Percentiles rank a stretch among this genome's conserved stretches.
phyloP scores from a whole-genome alignment of 1,140 invertebrate species.

The Drosophila setifemur region DNA sequence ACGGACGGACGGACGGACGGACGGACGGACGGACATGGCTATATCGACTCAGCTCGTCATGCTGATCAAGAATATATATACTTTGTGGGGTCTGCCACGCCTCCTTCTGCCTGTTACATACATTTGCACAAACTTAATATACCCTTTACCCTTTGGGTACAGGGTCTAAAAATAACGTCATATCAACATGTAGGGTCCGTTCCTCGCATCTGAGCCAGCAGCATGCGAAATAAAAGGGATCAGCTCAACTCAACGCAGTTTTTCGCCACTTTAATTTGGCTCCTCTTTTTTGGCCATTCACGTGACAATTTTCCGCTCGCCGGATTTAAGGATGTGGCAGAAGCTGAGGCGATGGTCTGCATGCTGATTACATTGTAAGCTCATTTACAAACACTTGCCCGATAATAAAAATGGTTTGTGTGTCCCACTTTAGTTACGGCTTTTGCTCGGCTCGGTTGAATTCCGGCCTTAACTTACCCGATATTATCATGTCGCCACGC shows the following conservation, averaged over 20 bases:
- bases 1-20: no score
- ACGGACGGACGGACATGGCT: no score
- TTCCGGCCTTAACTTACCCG: conserved; percentile 86
- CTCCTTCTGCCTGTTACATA: no score
- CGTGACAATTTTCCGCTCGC: conserved; percentile 47
- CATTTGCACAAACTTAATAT: no score
- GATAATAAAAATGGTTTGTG: conserved; percentile 47
- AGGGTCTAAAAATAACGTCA: no score
- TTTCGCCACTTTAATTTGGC: conserved; percentile 46
- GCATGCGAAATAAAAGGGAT: conserved; percentile 21
- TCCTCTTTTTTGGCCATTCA: conserved; percentile 20
- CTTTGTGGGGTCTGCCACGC: no score
- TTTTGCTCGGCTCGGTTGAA: not conserved
- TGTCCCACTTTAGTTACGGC: conserved; percentile 13
- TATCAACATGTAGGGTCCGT: conserved; percentile 17
- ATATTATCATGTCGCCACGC: conserved; percentile 93
- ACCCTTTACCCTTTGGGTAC: no score
- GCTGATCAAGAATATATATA: no score
- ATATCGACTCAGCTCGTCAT: no score
- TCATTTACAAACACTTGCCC: conserved; percentile 56
- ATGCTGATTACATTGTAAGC: conserved; percentile 71
- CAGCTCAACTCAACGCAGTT: conserved; percentile 43
- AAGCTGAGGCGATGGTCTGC: conserved; percentile 14
- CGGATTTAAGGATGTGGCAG: not conserved
- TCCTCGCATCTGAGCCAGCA: conserved; percentile 20